Conservation (phyloP, 1,140 invertebrate species). For the Drosophila paulistorum region DNA sequence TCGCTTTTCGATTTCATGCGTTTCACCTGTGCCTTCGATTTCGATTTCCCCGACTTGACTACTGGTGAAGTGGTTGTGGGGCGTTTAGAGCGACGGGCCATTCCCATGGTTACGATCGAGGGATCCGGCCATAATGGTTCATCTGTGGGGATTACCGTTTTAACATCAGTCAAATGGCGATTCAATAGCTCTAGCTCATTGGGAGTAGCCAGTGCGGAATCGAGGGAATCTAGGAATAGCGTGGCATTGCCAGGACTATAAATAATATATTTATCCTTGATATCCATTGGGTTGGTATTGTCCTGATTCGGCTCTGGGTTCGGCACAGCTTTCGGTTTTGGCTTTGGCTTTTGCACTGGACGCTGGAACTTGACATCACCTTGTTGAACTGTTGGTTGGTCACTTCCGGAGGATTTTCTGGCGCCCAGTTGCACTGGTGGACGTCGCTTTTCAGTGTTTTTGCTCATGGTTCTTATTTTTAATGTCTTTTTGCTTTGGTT, state of each 20-base stretch:
- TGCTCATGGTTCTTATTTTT: conserved; percentile 27
- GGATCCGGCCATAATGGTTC: conserved; percentile 45
- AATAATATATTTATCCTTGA: conserved; percentile 49
- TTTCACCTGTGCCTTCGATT: background rate
- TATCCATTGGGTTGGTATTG: background rate
- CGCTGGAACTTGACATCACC: too few species aligned
- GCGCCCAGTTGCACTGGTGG: too few species aligned
- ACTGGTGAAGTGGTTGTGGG: background rate
- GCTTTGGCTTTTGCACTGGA: background rate
- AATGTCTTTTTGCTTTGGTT: background rate
- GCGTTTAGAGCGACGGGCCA: background rate
- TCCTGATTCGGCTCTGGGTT: too few species aligned
- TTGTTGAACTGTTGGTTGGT: background rate
- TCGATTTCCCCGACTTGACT: background rate
- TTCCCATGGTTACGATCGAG: conserved; percentile 38
- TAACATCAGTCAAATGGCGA: conserved; percentile 35
- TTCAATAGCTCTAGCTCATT: conserved; percentile 41
- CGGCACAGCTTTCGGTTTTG: too few species aligned
- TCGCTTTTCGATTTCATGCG: background rate
- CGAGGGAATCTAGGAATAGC: conserved; percentile 39
- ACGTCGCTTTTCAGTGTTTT: background rate
- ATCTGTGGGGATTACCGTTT: conserved; percentile 2
- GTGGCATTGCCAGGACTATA: conserved; percentile 57
- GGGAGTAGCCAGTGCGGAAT: conserved; percentile 18
- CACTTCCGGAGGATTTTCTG: background rate